phyloP scores from a whole-genome alignment of 2,797 vertebrate genomes.

The Sternotherus odoratus region DNA sequence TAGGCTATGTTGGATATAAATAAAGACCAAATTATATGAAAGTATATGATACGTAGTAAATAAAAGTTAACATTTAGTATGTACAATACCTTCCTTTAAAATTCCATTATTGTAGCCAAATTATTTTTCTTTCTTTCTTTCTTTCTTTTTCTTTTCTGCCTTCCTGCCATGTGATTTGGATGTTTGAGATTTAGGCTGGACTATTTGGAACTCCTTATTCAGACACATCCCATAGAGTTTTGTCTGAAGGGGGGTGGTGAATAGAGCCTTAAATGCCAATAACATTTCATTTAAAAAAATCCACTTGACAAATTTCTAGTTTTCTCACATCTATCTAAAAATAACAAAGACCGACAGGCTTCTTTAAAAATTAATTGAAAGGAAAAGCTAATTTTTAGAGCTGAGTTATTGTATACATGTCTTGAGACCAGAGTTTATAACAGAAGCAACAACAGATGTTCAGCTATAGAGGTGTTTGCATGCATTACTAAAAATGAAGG shows the following conservation, averaged over 20 bases:
- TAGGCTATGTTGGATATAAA: not conserved
- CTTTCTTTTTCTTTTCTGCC: no score
- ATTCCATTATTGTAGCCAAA: not conserved
- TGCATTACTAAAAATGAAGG: not conserved
- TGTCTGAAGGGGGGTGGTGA: not conserved
- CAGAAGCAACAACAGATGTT: not conserved
- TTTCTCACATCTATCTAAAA: not conserved
- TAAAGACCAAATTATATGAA: not conserved
- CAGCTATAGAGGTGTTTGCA: not conserved
- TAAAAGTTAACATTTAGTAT: not conserved
- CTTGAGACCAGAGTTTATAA: not conserved
- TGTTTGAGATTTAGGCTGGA: not conserved
- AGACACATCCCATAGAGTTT: not conserved
- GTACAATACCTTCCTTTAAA: not conserved
- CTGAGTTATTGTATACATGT: not conserved
- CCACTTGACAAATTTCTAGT: not conserved
- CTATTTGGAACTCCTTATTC: not conserved
- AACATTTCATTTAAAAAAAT: not conserved
- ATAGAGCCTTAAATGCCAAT: not conserved
- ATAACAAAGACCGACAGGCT: not conserved
- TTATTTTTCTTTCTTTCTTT: not conserved
- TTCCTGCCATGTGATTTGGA: not conserved
- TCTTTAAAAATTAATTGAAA: slow-evolving; percentile 39
- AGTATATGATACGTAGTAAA: not conserved
- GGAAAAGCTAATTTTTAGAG: not conserved